Conservation (phyloP, 2,797 vertebrate genomes). For the Gastrophryne carolinensis region DNA sequence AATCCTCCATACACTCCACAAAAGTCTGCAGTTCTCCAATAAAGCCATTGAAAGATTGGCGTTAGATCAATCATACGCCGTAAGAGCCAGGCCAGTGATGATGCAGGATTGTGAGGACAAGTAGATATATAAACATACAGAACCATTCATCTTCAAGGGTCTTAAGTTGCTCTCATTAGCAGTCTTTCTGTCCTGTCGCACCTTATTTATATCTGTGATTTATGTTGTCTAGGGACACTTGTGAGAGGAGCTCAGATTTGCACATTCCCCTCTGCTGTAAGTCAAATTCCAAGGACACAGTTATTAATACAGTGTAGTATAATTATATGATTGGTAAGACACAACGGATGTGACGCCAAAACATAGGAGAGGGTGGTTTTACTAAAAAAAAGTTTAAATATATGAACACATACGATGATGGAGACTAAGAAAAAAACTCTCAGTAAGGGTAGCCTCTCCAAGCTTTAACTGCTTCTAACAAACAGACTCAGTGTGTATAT, state of each 20-base stretch:
- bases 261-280: constrained; percentile 54
- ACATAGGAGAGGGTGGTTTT: too few species aligned
- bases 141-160: constrained; percentile 64
- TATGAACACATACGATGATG: too few species aligned
- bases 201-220: constrained; percentile 61
- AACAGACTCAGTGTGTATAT: too few species aligned
- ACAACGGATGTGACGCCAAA: neutral
- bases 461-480: too few species aligned
- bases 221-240: constrained; percentile 60
- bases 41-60: neutral
- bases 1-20: too few species aligned
- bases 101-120: constrained; percentile 23
- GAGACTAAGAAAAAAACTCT: too few species aligned
- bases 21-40: neutral
- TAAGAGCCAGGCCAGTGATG: neutral
- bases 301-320: constrained; percentile 8
- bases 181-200: constrained; percentile 37
- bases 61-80: neutral
- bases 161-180: constrained; percentile 54
- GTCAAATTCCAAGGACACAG: neutral
- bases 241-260: constrained; percentile 51
- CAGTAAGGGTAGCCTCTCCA: too few species aligned
- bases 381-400: too few species aligned
- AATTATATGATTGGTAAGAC: neutral
- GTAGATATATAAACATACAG: constrained; percentile 57